Percentiles rank a stretch among this genome's conserved stretches.
Conservation (phyloP, 1,140 invertebrate genomes). For the Drosophila truncata region DNA sequence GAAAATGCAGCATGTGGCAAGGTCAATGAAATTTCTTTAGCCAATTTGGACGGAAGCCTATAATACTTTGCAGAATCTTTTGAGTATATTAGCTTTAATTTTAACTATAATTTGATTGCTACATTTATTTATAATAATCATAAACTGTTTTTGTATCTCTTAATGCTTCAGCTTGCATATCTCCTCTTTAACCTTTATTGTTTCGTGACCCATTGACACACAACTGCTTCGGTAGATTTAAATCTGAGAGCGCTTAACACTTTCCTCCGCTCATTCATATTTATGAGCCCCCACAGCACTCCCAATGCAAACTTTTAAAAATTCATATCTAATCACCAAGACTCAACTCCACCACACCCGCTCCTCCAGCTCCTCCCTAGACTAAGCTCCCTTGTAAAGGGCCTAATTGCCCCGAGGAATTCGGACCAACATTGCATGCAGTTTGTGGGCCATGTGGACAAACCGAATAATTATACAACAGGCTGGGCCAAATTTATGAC, state of each 20-base stretch:
- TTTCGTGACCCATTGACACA: constrained; percentile 43
- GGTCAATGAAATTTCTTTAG: constrained; percentile 20
- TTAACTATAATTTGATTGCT: background rate
- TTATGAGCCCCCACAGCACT: constrained; percentile 13
- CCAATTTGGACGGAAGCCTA: no score
- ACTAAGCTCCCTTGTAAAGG: constrained; percentile 26
- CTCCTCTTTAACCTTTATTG: constrained; percentile 13
- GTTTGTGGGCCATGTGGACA: constrained; percentile 39
- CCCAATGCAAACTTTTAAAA: constrained; percentile 24
- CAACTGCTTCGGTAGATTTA: constrained; percentile 16
- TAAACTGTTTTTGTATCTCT: background rate
- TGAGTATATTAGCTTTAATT: background rate
- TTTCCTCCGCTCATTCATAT: constrained; percentile 27
- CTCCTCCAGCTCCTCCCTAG: background rate
- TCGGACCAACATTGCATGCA: constrained; percentile 32
- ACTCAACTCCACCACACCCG: constrained; percentile 1
- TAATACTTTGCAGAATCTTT: no score
- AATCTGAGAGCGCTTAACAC: constrained; percentile 16
- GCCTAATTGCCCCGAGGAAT: constrained; percentile 41
- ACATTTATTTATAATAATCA: background rate
- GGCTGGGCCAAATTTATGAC: constrained; percentile 32
- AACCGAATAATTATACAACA: constrained; percentile 36
- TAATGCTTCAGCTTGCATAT: background rate
- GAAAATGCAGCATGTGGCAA: constrained; percentile 43
- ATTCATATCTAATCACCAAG: constrained; percentile 44